These are phyloP conservation scores for Potorous gilbertii DNA, from an alignment of 2,797 vertebrate species.

Conservation along the genomic window DNA sequence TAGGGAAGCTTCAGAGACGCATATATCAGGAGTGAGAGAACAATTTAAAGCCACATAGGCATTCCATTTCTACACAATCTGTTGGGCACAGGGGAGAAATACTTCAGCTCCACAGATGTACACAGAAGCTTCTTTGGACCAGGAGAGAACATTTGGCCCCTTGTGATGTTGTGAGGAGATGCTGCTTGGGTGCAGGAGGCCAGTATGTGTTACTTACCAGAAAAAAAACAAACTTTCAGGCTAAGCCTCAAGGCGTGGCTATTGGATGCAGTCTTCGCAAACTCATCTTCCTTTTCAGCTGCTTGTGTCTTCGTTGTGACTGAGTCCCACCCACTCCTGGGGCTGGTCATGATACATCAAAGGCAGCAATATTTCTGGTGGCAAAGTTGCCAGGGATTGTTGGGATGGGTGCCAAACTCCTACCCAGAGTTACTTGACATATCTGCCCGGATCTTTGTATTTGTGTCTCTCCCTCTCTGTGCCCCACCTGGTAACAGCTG, in stretches of 20 bases:
- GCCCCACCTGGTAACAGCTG: slow-evolving; percentile 78
- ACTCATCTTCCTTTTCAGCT: slow-evolving; percentile 44
- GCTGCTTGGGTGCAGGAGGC: slow-evolving; percentile 27
- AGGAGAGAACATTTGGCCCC: slow-evolving; percentile 54
- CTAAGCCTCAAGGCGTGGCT: slow-evolving; percentile 62
- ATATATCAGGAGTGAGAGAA: neutral
- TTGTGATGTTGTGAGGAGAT: slow-evolving; percentile 57
- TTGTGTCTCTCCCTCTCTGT: slow-evolving; percentile 44
- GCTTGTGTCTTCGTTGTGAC: slow-evolving; percentile 61
- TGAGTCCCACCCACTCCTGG: slow-evolving; percentile 36
- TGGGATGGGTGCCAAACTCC: slow-evolving; percentile 69
- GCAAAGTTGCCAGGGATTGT: slow-evolving; percentile 39
- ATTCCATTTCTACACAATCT: slow-evolving; percentile 1
- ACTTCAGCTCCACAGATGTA: neutral
- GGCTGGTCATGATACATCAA: neutral
- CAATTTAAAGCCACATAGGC: slow-evolving; percentile 49
- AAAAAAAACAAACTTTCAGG: slow-evolving; percentile 66
- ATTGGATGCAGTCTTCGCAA: slow-evolving; percentile 63
- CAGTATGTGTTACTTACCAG: slow-evolving; percentile 59
- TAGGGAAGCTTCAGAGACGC: neutral
- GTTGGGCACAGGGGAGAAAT: slow-evolving; percentile 4
- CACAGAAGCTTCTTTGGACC: slow-evolving; percentile 62
- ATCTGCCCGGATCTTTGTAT: neutral
- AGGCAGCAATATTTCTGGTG: slow-evolving; percentile 65
- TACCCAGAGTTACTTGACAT: slow-evolving; percentile 62